phyloP scores from a whole-genome alignment of 2,113 vertebrate genomes.

The Ptilonorhynchus violaceus region DNA sequence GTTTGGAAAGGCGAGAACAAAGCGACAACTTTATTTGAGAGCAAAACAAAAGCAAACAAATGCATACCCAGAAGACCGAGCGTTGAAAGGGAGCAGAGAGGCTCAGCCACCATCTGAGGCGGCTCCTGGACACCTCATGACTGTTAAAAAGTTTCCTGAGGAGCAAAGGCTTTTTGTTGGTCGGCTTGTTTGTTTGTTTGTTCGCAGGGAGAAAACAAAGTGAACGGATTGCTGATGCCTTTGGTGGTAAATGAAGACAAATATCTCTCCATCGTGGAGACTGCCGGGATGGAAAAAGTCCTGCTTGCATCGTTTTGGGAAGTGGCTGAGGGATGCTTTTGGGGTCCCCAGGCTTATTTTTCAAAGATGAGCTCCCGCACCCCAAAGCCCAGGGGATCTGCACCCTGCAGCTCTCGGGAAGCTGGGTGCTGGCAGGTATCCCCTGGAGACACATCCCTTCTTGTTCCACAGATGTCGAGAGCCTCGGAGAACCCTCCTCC shows the following conservation, averaged over 20 bases:
- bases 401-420: not conserved
- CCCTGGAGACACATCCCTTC: not conserved
- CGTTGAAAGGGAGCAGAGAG: not conserved
- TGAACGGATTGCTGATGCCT: conserved; percentile 32
- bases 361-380: not conserved
- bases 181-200: not conserved
- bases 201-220: conserved; percentile 29
- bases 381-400: not conserved
- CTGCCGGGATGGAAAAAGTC: not conserved
- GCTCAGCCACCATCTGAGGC: not conserved
- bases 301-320: not conserved
- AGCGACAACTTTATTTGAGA: conserved; percentile 43
- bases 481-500: not conserved
- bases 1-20: conserved; percentile 27
- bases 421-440: not conserved
- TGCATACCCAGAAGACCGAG: conserved; percentile 30
- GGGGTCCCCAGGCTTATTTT: not conserved
- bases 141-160: conserved; percentile 42
- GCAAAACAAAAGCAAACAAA: conserved; percentile 51
- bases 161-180: not conserved
- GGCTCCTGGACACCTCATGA: conserved; percentile 13
- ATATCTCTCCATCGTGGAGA: not conserved
- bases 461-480: not conserved
- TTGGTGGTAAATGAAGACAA: conserved; percentile 62
- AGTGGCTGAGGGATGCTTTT: not conserved